Evolutionary conservation across 2,888 invertebrate genomes (phyloP), one percentile per base, ranked within the genome.

Genomic region (Acleris laterana): DNA sequence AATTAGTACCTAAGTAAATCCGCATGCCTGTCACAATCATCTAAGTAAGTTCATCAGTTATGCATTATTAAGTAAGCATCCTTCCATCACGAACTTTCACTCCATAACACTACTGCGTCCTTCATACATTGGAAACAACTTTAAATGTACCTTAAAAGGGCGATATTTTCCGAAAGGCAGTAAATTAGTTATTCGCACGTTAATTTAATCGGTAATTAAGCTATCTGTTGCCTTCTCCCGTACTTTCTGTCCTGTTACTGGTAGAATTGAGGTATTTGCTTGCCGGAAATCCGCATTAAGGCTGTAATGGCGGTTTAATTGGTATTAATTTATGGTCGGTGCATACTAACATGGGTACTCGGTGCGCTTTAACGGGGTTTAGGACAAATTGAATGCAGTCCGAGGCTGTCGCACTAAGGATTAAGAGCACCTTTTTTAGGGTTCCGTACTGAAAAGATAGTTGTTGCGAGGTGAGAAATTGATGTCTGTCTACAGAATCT

Each of bases 231-330:
- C 22, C 7, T 64, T 59, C 59, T 50, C 49, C 42, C 59, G 25
- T 49, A 55, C 64, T 64, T 64, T 64, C 64, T 60, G 38, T 19
- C 38, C 38, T 28, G 46, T 22, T 13, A 59, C 58, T 58, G 28
- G 48, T 51, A 5, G 17, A 61, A 66, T 59, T 46, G 38, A 61
- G 56, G 61, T 66, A 51, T 66, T 66, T 62, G 52, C 61, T 44
- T 62, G 61, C 44, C 66, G 62, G 66, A 66, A 66, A 62, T 66
- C 66, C 62, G 66, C 57, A 62, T 66, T 66, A 62, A 57, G 11
- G 46, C 66, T 52, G 38, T 38, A 66, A 66, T 66, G 65, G 60
- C 55, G 32, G 60, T 55, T 56, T 65, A 65, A 65, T 65, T 65
- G 60, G 50, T 28, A 61, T 46, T 66, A 61, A 61, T 61, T 66